Evolutionary conservation across 2,888 invertebrate species (phyloP).

Genomic region (Hyalella azteca): DNA sequence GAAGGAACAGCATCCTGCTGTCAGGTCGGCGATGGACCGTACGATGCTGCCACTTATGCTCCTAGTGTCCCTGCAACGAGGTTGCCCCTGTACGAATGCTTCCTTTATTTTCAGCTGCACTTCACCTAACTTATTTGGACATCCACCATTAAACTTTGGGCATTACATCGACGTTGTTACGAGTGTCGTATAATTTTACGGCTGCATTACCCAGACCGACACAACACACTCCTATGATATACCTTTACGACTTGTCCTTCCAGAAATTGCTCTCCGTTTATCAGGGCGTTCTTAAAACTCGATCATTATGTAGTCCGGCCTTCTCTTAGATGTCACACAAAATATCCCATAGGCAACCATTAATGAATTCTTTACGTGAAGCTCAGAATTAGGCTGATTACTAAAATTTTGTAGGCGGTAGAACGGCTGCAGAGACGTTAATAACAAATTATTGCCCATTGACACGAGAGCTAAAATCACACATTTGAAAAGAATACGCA

Average conservation of each 20-base stretch:
- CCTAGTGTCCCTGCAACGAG: not conserved
- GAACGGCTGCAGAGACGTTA: no score
- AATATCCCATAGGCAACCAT: not conserved
- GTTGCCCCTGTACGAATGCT: no score
- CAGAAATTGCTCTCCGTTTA: constrained; percentile 8
- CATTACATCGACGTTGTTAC: constrained; percentile 28
- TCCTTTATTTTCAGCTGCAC: not conserved
- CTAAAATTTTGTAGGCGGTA: no score
- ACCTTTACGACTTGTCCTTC: constrained; percentile 3
- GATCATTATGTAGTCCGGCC: not conserved
- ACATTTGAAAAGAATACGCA: no score
- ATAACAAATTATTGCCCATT: no score
- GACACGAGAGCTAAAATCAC: no score
- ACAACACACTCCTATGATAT: constrained; percentile 21
- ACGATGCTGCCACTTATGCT: constrained; percentile 20
- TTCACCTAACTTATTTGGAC: not conserved
- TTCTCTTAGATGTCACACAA: not conserved
- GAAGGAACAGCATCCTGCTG: constrained; percentile 28
- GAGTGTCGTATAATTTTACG: constrained; percentile 26
- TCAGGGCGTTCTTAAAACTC: not conserved
- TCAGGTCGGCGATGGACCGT: constrained; percentile 8
- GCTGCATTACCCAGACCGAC: not conserved
- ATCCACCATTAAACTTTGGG: constrained; percentile 7
- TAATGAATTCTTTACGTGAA: not conserved
- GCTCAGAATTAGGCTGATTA: no score